Conservation (phyloP, 2,888 invertebrate genomes). For the Monoplex corrugatus region DNA sequence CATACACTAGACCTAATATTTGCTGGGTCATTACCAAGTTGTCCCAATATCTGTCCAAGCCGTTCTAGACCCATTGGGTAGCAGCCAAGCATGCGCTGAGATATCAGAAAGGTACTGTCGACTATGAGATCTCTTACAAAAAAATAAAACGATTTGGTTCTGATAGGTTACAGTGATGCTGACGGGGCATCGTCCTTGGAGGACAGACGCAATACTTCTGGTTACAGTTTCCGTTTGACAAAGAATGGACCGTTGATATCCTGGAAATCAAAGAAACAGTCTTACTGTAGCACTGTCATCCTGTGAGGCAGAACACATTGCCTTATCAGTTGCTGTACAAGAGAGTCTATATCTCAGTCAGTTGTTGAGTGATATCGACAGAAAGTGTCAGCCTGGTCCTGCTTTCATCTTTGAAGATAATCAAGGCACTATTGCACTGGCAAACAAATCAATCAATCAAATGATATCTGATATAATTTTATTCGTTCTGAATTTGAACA, state of each 20-base stretch:
- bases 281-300: slow-evolving; percentile 26
- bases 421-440: too few species aligned
- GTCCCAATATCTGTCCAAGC: slow-evolving; percentile 50
- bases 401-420: too few species aligned
- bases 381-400: not conserved
- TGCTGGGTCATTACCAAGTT: slow-evolving; percentile 46
- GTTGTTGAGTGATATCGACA: not conserved
- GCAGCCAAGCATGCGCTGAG: slow-evolving; percentile 47
- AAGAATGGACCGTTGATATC: slow-evolving; percentile 50
- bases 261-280: slow-evolving; percentile 55
- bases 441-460: too few species aligned
- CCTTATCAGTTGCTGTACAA: not conserved
- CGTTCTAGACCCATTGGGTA: not conserved
- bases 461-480: too few species aligned
- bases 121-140: slow-evolving; percentile 39
- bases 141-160: slow-evolving; percentile 3
- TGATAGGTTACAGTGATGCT: slow-evolving; percentile 47
- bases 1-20: slow-evolving; percentile 45
- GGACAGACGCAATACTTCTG: slow-evolving; percentile 43
- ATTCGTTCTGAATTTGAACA: too few species aligned
- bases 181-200: slow-evolving; percentile 36
- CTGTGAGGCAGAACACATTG: slow-evolving; percentile 59
- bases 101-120: slow-evolving; percentile 34
- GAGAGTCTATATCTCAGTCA: not conserved
- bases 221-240: slow-evolving; percentile 47